Base-by-base conservation (phyloP, 2,888 invertebrate species). In the Podabrus alpinus region DNA sequence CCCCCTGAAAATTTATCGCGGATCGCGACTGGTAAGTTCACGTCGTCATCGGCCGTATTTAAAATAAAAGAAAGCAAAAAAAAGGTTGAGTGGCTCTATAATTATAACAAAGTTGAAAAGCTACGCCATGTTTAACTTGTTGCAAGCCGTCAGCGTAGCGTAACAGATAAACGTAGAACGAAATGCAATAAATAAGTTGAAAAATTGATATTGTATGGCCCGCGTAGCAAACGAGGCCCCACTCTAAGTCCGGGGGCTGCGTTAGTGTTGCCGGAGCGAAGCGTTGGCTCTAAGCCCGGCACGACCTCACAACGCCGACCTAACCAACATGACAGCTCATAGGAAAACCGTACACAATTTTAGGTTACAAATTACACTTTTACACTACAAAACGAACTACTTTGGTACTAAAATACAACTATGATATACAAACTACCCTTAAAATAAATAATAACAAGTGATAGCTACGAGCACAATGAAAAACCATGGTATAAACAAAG, bases 401-500 rank as follows among this genome's bases (percentile, higher is more conserved):
- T n/a, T 45, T n/a, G 5, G 45, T 45, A 45, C 45, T 7, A 45
- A 45, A 45, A 45, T n/a, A n/a, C 16, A 77, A 60, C 45, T 62
- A 24, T 21, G 16, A 66, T 24, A 15, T 24, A 68, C 71, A 71
- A 73, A 69, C 24, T 21, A 10, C 13, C 45, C 25, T 60, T 25
- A 61, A 67, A 60, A 45, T 16, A 62, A 68, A 45, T 25, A 76
- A 19, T 59, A 68, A 17, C 11, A 60, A 68, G 61, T 21, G 71
- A 66, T 60, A 68, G 68, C 69, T 69, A 70, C 75, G 77, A 77
- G 72, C 79, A 80, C 79, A 75, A 80, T 82, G 82, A 84, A 85
- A 85, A 82, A 82, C 77, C 72, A 76, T 77, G 71, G 77, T 78
- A 86, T 86, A 86, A 86, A 87, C 86, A 87, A 87, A 86, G 87